A percentile compares a stretch with the other conserved stretches of the same genome.
These are phyloP conservation scores for Drosophila paulistorum DNA, from an alignment of 1,140 invertebrate species.

Conservation along the genomic window DNA sequence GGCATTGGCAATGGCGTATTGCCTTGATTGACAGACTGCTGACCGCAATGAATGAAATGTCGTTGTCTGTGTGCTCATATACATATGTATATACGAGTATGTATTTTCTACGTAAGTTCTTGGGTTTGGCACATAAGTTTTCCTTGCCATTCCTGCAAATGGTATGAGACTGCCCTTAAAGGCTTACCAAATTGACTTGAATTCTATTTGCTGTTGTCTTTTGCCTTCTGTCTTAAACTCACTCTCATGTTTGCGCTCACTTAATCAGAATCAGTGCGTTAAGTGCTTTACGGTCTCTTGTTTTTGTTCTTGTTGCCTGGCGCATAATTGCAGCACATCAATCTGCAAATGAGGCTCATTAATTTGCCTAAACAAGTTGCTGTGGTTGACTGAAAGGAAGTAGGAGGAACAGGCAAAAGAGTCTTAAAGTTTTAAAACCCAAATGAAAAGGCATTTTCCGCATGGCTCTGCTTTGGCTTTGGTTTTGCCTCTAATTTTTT, in stretches of 20 bases:
- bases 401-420: not conserved
- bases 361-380: constrained; percentile 66
- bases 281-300: constrained; percentile 65
- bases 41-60: constrained; percentile 67
- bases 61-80: not conserved
- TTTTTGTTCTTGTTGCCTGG: constrained; percentile 42
- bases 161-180: constrained; percentile 43
- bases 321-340: constrained; percentile 78
- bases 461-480: not conserved
- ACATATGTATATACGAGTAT: too few species aligned
- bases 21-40: constrained; percentile 75
- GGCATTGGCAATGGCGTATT: constrained; percentile 60
- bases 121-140: not conserved
- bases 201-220: constrained; percentile 19
- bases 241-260: constrained; percentile 39
- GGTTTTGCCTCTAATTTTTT: not conserved
- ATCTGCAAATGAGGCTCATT: constrained; percentile 76
- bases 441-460: constrained; percentile 16
- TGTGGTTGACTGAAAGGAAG: not conserved
- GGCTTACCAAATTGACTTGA: constrained; percentile 22
- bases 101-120: not conserved
- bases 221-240: not conserved
- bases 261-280: constrained; percentile 78
- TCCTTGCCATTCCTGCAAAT: too few species aligned
- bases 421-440: constrained; percentile 37